Evolutionary conservation across 2,888 invertebrate species (phyloP).

Genomic region (Lasiommata megera): DNA sequence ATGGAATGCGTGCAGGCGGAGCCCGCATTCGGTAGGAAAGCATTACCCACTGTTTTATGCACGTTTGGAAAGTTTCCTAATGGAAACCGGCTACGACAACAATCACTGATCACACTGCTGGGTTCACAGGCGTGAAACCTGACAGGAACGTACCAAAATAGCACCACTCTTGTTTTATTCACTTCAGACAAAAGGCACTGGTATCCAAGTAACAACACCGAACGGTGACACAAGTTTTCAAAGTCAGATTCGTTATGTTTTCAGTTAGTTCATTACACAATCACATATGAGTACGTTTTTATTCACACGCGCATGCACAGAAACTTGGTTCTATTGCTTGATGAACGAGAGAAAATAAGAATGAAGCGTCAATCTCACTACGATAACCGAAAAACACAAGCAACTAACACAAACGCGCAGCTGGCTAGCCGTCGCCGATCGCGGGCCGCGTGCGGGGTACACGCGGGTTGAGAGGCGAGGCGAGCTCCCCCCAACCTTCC

Average conservation of each 20-base stretch:
- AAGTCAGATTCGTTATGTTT: slow-evolving; percentile 45
- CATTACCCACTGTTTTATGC: slow-evolving; percentile 78
- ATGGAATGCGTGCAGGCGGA: slow-evolving; percentile 77
- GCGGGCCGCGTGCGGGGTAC: slow-evolving; percentile 54
- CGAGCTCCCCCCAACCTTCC: slow-evolving; percentile 64
- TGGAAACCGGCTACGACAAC: slow-evolving; percentile 79
- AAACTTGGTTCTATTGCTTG: slow-evolving; percentile 55
- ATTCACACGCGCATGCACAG: slow-evolving; percentile 55
- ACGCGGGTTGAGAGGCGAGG: slow-evolving; percentile 47
- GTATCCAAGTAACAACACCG: slow-evolving; percentile 63
- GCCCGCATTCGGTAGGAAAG: slow-evolving; percentile 77
- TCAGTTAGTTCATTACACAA: slow-evolving; percentile 40
- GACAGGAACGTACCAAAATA: slow-evolving; percentile 65
- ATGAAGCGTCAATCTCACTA: slow-evolving; percentile 72
- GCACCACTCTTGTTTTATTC: slow-evolving; percentile 68
- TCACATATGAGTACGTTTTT: slow-evolving; percentile 42
- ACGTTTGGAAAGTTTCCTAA: slow-evolving; percentile 79
- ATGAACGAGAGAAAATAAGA: slow-evolving; percentile 54
- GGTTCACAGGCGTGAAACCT: slow-evolving; percentile 58
- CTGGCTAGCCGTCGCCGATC: slow-evolving; percentile 64
- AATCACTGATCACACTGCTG: slow-evolving; percentile 77
- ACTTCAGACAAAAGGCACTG: slow-evolving; percentile 77
- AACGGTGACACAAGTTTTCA: slow-evolving; percentile 50
- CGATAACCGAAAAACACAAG: slow-evolving; percentile 78
- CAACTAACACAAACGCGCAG: slow-evolving; percentile 59